These are phyloP conservation scores for Epicampocera succincta DNA, from an alignment of 2,888 invertebrate genomes.

Conservation along the genomic window DNA sequence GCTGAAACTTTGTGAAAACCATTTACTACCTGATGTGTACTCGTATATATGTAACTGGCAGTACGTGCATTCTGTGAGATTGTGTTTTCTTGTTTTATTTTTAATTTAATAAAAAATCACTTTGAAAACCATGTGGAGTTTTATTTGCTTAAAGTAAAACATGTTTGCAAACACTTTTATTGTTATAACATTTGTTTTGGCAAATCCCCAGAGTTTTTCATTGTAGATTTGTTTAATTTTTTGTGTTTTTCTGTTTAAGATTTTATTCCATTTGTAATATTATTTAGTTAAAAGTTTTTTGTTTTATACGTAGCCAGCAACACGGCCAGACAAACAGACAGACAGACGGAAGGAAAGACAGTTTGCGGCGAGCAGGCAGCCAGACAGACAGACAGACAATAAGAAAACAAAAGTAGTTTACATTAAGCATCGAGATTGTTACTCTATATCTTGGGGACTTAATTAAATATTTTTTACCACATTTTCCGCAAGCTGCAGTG, in stretches of 20 bases:
- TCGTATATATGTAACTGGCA: conserved; percentile 20
- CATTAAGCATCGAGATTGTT: conserved; percentile 66
- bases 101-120: conserved; percentile 43
- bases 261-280: conserved; percentile 38
- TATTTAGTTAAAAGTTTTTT: conserved; percentile 35
- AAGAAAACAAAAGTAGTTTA: conserved; percentile 60
- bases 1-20: conserved; percentile 57
- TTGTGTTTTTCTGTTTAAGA: conserved; percentile 41
- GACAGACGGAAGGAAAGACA: conserved; percentile 11
- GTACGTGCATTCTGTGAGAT: conserved; percentile 28
- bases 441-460: conserved; percentile 70
- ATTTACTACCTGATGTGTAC: conserved; percentile 59
- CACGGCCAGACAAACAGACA: background rate
- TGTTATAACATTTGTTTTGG: conserved; percentile 66
- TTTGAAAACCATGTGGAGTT: conserved; percentile 59
- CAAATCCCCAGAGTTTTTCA: conserved; percentile 61
- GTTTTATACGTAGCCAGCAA: conserved; percentile 12
- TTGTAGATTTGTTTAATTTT: conserved; percentile 35
- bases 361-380: conserved; percentile 11
- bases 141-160: conserved; percentile 66
- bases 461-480: conserved; percentile 63
- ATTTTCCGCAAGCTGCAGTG: conserved; percentile 52
- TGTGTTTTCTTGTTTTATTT: conserved; percentile 27
- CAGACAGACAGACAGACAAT: conserved; percentile 38
- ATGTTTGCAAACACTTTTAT: conserved; percentile 70